Conservation (phyloP, 2,888 invertebrate species). For the Sminthurides aquaticus region DNA sequence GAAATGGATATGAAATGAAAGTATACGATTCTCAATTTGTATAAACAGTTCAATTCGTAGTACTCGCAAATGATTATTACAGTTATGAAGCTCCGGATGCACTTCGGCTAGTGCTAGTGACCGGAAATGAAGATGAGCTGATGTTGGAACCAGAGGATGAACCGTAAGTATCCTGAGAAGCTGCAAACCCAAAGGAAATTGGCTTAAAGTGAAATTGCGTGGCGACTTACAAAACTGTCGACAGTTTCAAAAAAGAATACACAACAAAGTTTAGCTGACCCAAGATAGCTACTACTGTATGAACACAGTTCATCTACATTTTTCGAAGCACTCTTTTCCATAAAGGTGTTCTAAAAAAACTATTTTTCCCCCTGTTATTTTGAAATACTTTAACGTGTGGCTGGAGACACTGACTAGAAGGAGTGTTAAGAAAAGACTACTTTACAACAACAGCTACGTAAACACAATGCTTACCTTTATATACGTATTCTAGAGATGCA, state of each 20-base stretch:
- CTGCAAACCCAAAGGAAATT: not conserved
- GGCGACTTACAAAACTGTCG: too few relatives aligned
- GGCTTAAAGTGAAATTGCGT: too few relatives aligned
- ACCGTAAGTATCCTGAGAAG: not conserved
- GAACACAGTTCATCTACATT: not conserved
- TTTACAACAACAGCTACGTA: not conserved
- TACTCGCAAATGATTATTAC: too few relatives aligned
- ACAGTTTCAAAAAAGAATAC: not conserved
- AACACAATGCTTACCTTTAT: conserved; percentile 55
- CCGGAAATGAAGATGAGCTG: conserved; percentile 4
- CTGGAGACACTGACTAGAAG: too few relatives aligned
- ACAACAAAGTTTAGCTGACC: not conserved
- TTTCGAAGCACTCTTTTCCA: too few relatives aligned
- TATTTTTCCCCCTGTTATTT: not conserved
- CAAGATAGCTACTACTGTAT: too few relatives aligned
- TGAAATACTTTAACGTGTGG: too few relatives aligned
- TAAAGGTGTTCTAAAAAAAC: too few relatives aligned
- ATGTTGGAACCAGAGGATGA: not conserved
- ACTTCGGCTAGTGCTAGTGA: not conserved
- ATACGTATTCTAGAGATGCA: conserved; percentile 85
- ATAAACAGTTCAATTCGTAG: too few relatives aligned
- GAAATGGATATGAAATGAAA: too few relatives aligned
- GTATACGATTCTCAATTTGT: too few relatives aligned
- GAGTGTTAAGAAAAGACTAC: not conserved
- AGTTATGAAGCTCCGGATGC: too few relatives aligned